phyloP scores from a whole-genome alignment of 2,113 vertebrate genomes.

The Antechinus flavipes region DNA sequence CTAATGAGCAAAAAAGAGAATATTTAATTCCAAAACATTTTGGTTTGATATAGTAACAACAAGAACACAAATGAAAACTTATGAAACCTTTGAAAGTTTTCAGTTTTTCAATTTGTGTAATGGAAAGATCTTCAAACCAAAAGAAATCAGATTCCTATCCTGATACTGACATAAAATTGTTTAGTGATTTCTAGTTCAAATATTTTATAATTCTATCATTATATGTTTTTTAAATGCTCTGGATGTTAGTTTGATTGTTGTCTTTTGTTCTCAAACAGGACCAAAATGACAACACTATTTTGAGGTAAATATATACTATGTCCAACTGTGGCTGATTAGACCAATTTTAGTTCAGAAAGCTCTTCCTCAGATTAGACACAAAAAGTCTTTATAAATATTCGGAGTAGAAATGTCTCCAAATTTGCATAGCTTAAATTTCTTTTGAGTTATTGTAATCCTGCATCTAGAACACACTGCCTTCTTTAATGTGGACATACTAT shows the following conservation, averaged over 20 bases:
- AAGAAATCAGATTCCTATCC: background rate
- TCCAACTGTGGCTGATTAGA: background rate
- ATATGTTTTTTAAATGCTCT: background rate
- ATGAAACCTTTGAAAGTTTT: background rate
- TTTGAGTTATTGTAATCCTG: background rate
- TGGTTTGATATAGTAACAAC: conserved; percentile 8
- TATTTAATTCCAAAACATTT: conserved; percentile 35
- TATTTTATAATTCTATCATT: background rate
- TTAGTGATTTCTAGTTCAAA: background rate
- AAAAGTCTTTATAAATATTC: background rate
- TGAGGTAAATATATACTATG: background rate
- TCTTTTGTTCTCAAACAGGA: background rate
- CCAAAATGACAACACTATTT: background rate
- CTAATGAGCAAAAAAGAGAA: conserved; percentile 17
- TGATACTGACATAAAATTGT: background rate
- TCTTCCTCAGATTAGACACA: background rate
- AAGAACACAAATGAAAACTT: background rate
- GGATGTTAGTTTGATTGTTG: background rate
- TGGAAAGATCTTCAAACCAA: background rate
- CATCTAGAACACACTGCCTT: background rate
- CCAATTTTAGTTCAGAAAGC: background rate
- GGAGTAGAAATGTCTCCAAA: background rate
- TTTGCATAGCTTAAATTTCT: background rate
- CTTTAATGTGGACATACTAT: background rate
- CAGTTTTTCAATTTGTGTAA: background rate